These are phyloP conservation scores for Urocitellus parryii DNA, from an alignment of 2,113 vertebrate genomes.

Conservation along the genomic window DNA sequence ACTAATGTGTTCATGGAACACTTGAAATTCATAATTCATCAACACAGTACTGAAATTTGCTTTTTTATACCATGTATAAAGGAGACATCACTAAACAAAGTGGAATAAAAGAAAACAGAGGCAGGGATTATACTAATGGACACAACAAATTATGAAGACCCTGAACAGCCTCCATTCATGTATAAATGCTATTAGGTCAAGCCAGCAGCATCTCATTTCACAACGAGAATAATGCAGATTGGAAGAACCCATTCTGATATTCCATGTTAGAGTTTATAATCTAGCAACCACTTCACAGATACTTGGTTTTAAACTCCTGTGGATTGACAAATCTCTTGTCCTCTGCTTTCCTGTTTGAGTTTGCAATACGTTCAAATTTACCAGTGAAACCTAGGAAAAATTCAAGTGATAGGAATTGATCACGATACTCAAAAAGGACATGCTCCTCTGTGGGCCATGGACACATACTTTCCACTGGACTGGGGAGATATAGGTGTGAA, in stretches of 20 bases:
- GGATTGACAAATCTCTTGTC: background rate
- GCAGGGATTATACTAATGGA: background rate
- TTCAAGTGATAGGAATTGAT: background rate
- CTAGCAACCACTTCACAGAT: background rate
- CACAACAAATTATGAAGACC: background rate
- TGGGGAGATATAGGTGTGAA: accelerated
- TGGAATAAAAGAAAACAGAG: background rate
- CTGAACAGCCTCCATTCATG: background rate
- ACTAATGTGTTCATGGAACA: background rate
- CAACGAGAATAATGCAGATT: no score
- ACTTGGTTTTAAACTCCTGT: background rate
- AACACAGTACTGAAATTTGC: background rate
- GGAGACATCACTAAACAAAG: background rate
- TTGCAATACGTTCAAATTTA: background rate
- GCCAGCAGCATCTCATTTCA: background rate
- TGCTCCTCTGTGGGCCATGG: background rate
- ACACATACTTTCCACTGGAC: background rate
- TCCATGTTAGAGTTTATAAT: background rate
- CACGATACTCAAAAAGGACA: background rate
- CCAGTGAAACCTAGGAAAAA: background rate
- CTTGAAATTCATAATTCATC: background rate
- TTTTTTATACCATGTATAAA: background rate
- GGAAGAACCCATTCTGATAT: background rate
- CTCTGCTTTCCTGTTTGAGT: background rate
- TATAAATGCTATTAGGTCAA: background rate